Evolutionary conservation across 1,140 invertebrate genomes (phyloP).

Genomic region (Hestina assimilis): DNA sequence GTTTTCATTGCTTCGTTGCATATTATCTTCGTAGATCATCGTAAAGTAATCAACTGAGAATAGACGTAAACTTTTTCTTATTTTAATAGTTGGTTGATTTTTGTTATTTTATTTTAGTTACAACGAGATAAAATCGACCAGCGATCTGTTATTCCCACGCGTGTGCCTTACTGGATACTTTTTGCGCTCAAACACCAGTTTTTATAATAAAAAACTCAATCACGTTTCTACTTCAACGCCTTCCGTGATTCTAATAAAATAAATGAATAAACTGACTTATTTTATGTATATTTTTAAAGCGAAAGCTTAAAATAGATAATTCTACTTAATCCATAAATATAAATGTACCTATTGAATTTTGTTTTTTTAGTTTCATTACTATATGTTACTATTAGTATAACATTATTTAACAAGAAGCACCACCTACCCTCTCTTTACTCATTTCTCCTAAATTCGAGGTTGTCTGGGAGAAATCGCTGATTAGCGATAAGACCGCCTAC

Average conservation of each 20-base stretch:
- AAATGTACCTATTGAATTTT: too few relatives aligned
- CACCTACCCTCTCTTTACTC: too few relatives aligned
- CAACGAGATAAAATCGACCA: slow-evolving; percentile 12
- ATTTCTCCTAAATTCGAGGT: too few relatives aligned
- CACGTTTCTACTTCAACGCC: slow-evolving; percentile 68
- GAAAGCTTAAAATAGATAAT: not conserved
- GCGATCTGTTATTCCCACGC: slow-evolving; percentile 57
- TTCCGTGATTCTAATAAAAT: slow-evolving; percentile 37
- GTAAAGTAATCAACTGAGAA: not conserved
- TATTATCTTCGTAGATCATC: not conserved
- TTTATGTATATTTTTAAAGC: not conserved
- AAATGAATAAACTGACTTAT: slow-evolving; percentile 10
- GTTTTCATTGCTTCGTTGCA: not conserved
- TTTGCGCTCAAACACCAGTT: slow-evolving; percentile 58
- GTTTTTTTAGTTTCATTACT: too few relatives aligned
- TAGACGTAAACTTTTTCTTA: not conserved
- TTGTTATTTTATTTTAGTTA: slow-evolving; percentile 5
- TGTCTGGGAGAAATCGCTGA: too few relatives aligned
- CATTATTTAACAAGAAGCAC: too few relatives aligned
- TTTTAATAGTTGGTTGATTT: not conserved
- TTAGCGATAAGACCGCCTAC: too few relatives aligned
- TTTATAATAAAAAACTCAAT: slow-evolving; percentile 64
- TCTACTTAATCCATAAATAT: too few relatives aligned
- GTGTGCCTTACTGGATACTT: slow-evolving; percentile 70
- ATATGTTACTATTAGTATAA: too few relatives aligned